Conservation (phyloP, 2,113 vertebrate genomes). For the crab-eating macaque (Macaca fascicularis) region T2T-MFA8v1.1 NC_088389.1:47524501-47525000, state of each 20-base stretch:
- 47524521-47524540: too few species aligned
- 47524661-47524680: too few species aligned
- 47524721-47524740: too few species aligned
- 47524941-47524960: not conserved
- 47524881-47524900: not conserved
- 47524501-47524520: too few species aligned
- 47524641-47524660: too few species aligned
- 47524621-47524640: too few species aligned
- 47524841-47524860: not conserved
- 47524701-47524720: too few species aligned
- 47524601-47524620: too few species aligned
- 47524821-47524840: not conserved
- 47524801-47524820: constrained; percentile 1
- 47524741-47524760: not conserved
- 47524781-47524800: not conserved
- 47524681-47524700: too few species aligned
- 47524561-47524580: too few species aligned
- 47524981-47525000: not conserved
- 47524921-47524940: not conserved
- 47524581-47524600: too few species aligned
- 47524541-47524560: too few species aligned
- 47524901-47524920: not conserved
- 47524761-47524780: constrained; percentile 5
- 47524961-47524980: not conserved
- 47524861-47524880: not conserved